Conservation (phyloP, 2,888 invertebrate species). For the Zhuqinia jingwanae region DNA sequence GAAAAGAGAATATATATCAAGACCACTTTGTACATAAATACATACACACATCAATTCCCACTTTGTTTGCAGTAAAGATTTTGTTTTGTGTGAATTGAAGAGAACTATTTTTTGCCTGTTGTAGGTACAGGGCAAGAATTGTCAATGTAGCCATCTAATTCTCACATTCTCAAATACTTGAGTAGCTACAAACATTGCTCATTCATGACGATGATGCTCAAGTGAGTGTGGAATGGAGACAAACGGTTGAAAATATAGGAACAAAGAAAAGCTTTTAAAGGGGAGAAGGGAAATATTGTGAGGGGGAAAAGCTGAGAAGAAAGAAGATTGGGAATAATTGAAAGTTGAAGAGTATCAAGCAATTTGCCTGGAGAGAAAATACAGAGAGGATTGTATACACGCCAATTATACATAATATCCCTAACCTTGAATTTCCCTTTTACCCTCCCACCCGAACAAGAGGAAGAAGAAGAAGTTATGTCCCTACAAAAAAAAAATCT, state of each 20-base stretch:
- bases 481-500: conserved; percentile 17
- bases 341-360: conserved; percentile 34
- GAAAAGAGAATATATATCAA: background rate
- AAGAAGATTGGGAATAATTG: conserved; percentile 22
- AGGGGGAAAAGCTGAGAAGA: conserved; percentile 13
- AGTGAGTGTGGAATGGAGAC: conserved; percentile 18
- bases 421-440: conserved; percentile 48
- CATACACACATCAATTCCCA: background rate
- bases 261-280: conserved; percentile 73
- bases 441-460: conserved; percentile 29
- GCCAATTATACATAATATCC: no score
- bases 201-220: background rate
- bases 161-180: conserved; percentile 57
- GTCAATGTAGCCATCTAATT: conserved; percentile 28
- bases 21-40: background rate
- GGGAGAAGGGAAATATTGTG: conserved; percentile 42
- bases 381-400: conserved; percentile 16
- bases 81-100: conserved; percentile 46
- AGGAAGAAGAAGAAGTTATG: background rate
- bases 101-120: background rate
- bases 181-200: no score
- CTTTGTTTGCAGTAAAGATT: conserved; percentile 71
- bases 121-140: background rate
- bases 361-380: conserved; percentile 37
- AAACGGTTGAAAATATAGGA: conserved; percentile 29